phyloP scores from a whole-genome alignment of 1,140 invertebrate species.

The Homalodisca vitripennis region DNA sequence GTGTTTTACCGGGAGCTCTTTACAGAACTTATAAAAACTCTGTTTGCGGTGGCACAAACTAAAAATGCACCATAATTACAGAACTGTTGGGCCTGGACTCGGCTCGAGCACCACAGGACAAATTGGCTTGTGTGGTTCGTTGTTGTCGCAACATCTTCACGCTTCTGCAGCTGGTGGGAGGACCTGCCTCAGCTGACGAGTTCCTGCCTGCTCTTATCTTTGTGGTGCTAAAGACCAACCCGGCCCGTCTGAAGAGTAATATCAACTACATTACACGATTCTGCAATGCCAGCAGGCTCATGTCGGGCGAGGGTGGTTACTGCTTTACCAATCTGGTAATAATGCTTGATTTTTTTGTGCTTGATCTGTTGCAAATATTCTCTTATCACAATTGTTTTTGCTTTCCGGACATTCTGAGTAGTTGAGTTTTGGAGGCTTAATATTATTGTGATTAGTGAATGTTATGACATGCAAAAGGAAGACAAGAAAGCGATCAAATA shows the following conservation, averaged over 20 bases:
- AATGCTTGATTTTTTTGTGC: too few species aligned
- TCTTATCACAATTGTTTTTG: too few species aligned
- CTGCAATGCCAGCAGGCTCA: constrained; percentile 86
- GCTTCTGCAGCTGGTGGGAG: constrained; percentile 73
- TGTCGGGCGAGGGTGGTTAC: constrained; percentile 97
- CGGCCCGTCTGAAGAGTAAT: constrained; percentile 95
- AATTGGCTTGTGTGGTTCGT: constrained; percentile 85
- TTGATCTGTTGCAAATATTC: too few species aligned
- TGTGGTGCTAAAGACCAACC: constrained; percentile 96
- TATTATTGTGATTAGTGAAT: too few species aligned
- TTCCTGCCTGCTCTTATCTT: constrained; percentile 97
- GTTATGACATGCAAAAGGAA: too few species aligned
- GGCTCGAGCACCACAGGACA: constrained; percentile 87
- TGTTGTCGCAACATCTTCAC: constrained; percentile 92
- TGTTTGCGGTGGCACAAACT: background rate
- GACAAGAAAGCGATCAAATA: too few species aligned
- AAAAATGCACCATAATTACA: constrained; percentile 44
- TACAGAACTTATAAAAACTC: background rate
- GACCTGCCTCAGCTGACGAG: constrained; percentile 93
- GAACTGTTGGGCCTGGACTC: constrained; percentile 93
- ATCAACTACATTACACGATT: constrained; percentile 94
- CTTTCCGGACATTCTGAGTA: too few species aligned
- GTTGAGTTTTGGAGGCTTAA: too few species aligned
- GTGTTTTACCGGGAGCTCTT: constrained; percentile 91
- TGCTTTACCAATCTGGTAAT: constrained; percentile 97